Evolutionary conservation across 2,888 invertebrate genomes (phyloP), one percentile per base, ranked within the genome.

Genomic region (Hedychridium roseum): DNA sequence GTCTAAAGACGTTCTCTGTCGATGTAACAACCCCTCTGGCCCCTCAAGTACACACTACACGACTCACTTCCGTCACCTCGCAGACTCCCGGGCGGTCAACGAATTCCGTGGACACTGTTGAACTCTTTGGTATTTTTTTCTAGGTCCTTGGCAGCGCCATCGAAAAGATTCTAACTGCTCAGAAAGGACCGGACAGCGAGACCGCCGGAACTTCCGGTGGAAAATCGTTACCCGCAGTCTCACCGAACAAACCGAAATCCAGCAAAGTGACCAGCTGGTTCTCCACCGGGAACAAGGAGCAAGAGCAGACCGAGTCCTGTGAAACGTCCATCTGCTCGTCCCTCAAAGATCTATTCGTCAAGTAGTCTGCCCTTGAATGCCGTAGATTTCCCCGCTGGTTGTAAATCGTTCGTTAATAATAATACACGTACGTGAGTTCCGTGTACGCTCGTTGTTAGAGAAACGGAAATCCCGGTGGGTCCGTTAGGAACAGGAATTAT

Each of bases 321-420:
- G 92, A 92, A 68, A 87, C 90, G 30, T 89, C 89, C 20, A 84
- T 92, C 62, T 92, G 92, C 81, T 88, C 91, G 57, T 90, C 92
- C 34, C 81, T 92, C 41, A 92, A 92, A 80, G 92, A 92, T 80
- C 86, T 92, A 40, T 92, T 92, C 78, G 92, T 91, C 74, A 92
- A 92, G 86, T 89, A 86, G 54, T 62, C 18, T 37, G 38, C 15
- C 21, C n/a, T n/a, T n/a, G n/a, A n/a, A n/a, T n/a, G n/a, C n/a
- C n/a, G n/a, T n/a, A n/a, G 18, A 37, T 28, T 21, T 7, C 28
- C 3, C 9, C n/a, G n/a, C n/a, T n/a, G n/a, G n/a, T n/a, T n/a
- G n/a, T n/a, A n/a, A n/a, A n/a, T n/a, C n/a, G n/a, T n/a, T n/a
- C n/a, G n/a, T n/a, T n/a, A n/a, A n/a, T n/a, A n/a, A n/a, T n/a